Evolutionary conservation across 2,113 vertebrate species (phyloP).

Genomic region (Anser brachyrhynchus): DNA sequence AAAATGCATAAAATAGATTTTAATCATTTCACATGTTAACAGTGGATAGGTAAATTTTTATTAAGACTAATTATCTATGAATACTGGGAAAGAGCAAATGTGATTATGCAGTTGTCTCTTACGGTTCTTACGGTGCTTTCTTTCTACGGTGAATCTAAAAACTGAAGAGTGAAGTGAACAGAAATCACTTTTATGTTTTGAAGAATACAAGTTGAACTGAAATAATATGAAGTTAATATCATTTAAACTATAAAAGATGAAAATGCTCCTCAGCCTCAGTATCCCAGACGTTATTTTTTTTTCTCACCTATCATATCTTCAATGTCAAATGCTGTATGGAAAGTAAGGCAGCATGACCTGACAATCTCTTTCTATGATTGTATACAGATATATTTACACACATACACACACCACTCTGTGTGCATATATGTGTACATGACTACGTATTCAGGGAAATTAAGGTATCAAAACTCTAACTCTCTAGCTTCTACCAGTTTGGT

Average conservation of each 20-base stretch:
- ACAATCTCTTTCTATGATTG: neutral
- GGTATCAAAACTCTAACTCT: neutral
- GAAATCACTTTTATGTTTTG: neutral
- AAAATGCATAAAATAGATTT: neutral
- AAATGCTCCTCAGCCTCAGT: neutral
- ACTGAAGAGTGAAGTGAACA: neutral
- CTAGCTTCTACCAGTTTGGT: neutral
- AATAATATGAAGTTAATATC: neutral
- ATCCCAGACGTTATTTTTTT: neutral
- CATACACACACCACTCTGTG: accelerated
- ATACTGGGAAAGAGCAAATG: neutral
- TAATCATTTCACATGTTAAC: neutral
- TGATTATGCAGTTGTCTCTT: neutral
- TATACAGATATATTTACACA: neutral
- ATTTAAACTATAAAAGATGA: neutral
- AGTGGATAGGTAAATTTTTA: neutral
- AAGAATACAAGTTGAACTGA: neutral
- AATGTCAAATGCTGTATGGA: neutral
- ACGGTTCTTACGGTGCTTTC: neutral
- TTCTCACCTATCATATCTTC: neutral
- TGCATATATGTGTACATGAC: neutral
- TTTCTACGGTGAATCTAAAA: conserved; percentile 12
- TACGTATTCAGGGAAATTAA: neutral
- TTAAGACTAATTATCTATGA: neutral
- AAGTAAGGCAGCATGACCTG: neutral